phyloP scores from a whole-genome alignment of 2,797 vertebrate genomes.

The Bovichtus diacanthus region DNA sequence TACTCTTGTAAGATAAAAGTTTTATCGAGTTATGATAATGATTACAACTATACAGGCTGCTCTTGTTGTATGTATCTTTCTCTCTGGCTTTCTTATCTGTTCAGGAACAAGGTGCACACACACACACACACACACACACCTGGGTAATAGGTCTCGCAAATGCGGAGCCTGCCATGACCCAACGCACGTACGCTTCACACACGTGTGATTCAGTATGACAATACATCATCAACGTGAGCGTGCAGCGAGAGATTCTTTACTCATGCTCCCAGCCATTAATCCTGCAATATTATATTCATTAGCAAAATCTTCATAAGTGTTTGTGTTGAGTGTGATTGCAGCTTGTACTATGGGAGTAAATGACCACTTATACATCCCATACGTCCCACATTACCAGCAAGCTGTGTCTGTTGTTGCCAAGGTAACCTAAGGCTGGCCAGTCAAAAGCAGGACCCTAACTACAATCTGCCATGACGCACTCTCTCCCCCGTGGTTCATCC shows the following conservation, averaged over 20 bases:
- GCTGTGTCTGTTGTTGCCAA: slow-evolving; percentile 52
- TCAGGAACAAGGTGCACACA: slow-evolving; percentile 45
- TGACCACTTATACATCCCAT: slow-evolving; percentile 25
- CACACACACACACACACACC: slow-evolving; percentile 44
- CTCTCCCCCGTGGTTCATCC: slow-evolving; percentile 13
- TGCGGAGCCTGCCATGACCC: slow-evolving; percentile 31
- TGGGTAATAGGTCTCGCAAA: slow-evolving; percentile 20
- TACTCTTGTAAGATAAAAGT: slow-evolving; percentile 59
- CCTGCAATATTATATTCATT: background rate
- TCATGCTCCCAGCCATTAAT: background rate
- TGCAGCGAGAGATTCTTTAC: background rate
- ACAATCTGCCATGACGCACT: slow-evolving; percentile 24
- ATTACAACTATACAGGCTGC: slow-evolving; percentile 15
- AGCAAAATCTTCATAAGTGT: background rate
- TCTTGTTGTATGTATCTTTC: slow-evolving; percentile 50
- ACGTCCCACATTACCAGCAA: slow-evolving; percentile 45
- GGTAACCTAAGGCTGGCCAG: slow-evolving; percentile 58
- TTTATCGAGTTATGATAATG: slow-evolving; percentile 71
- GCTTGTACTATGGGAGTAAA: slow-evolving; percentile 7
- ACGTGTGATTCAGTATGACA: slow-evolving; percentile 1
- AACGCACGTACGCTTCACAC: slow-evolving; percentile 67
- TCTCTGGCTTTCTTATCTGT: slow-evolving; percentile 61
- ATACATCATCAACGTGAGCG: background rate
- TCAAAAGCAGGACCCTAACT: slow-evolving; percentile 51
- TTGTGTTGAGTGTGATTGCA: background rate